These are phyloP conservation scores for Styela plicata DNA, from an alignment of 23 tunicate genomes.

Conservation along the genomic window DNA sequence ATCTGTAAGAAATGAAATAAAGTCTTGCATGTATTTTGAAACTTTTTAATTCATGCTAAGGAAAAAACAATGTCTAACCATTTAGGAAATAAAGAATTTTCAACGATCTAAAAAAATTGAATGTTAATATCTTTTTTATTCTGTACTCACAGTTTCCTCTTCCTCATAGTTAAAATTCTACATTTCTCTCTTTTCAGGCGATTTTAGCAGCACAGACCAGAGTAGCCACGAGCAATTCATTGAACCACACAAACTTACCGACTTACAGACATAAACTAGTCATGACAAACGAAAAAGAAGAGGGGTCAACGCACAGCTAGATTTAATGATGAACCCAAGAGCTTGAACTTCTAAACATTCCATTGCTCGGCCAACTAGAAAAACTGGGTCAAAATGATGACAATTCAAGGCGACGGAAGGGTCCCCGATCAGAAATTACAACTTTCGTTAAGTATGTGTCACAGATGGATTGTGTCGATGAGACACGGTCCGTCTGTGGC, in stretches of 20 bases:
- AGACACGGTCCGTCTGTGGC: too few relatives aligned
- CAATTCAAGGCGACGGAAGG: too few relatives aligned
- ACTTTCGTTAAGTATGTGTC: too few relatives aligned
- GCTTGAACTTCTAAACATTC: background rate
- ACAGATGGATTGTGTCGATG: too few relatives aligned
- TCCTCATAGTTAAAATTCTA: too few relatives aligned
- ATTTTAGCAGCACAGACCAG: constrained; percentile 71
- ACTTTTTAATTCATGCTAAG: background rate
- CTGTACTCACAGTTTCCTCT: too few relatives aligned
- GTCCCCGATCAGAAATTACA: too few relatives aligned
- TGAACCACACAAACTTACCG: constrained; percentile 39
- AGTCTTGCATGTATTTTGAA: too few relatives aligned
- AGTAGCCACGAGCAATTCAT: constrained; percentile 36
- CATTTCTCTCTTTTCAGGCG: constrained; percentile 60
- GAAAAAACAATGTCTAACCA: background rate
- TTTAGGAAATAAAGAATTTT: background rate
- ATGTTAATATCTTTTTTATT: background rate
- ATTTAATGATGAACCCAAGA: background rate
- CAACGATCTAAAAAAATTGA: background rate
- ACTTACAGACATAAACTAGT: constrained; percentile 81
- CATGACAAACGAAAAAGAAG: constrained; percentile 8
- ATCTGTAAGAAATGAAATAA: too few relatives aligned
- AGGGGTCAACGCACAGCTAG: constrained; percentile 8
- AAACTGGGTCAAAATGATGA: too few relatives aligned
- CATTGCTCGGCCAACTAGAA: too few relatives aligned